Base-by-base conservation (phyloP, 2,113 vertebrate genomes). In the Trachemys scripta region DNA sequence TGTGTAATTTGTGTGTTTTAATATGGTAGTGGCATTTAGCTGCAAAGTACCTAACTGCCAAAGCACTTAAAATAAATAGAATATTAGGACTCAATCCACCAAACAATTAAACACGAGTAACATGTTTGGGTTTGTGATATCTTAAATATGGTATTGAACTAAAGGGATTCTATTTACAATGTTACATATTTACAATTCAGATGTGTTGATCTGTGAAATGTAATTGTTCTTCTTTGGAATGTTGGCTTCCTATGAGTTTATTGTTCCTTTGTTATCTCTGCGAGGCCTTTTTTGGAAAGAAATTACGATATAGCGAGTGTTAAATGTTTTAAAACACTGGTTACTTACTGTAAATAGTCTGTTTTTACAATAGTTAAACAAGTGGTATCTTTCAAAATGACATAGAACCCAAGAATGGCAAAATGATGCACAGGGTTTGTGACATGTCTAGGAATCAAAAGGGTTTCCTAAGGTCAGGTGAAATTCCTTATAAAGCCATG, bases 81-180 rank as follows among this genome's bases (percentile, higher is more conserved):
- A 9, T 38, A 7, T 50, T 80, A 57, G 11, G 0, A 0, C 0
- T 5, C 50, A 10, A 42, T 45, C 81, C 25, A 38, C 8, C 45
- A 49, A 87, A 54, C 5, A 62, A 16, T 24, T 1, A 2, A 38
- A 29, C 1, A 12, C 1, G 10, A 27, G 50, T 27, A 59, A 54
- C 54, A 50, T 11, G 2, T 69, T 84, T 62, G 85, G 9, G 8
- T 20, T 3, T 22, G 56, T 8, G 31, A 16, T 51, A 2, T 75
- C 42, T 69, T 85, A 72, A 85, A 78, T 81, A 27, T 3, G 42
- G 2, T 57, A 11, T 24, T 56, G 56, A 65, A 54, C 38, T 4
- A 3, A 84, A 84, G 51, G 10, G 35, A 5, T 88, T 88, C 90
- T 19, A 31, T 20, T 13, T 4, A 5, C 5, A n/a, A 35, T 17